A percentile compares a stretch with the other conserved stretches of the same genome.
phyloP scores from a whole-genome alignment of 1,140 invertebrate species.

The Formica selysi region DNA sequence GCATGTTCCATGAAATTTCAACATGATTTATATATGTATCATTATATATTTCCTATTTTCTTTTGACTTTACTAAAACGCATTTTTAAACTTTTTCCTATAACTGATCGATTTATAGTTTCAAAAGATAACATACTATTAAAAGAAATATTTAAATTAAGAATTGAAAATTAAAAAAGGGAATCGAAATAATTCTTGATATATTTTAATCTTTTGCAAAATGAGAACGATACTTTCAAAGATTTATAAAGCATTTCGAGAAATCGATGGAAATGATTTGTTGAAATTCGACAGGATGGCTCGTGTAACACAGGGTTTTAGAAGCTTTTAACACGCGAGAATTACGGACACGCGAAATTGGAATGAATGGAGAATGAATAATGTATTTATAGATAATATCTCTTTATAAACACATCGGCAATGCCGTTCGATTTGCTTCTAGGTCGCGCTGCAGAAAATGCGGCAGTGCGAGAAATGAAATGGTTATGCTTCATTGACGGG shows the following conservation, averaged over 20 bases:
- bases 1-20: slow-evolving; percentile 30
- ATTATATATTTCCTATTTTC: slow-evolving; percentile 4
- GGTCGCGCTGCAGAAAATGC: slow-evolving; percentile 40
- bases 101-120: background rate
- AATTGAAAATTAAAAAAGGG: background rate
- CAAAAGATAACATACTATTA: background rate
- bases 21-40: slow-evolving; percentile 22
- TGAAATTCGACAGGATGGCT: background rate
- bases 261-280: background rate
- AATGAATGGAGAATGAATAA: background rate
- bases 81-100: background rate
- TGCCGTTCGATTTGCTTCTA: background rate
- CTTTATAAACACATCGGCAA: background rate
- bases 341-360: slow-evolving; percentile 27
- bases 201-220: background rate
- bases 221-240: background rate
- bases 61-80: slow-evolving; percentile 2
- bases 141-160: background rate
- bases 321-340: slow-evolving; percentile 16
- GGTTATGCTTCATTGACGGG: slow-evolving; percentile 67
- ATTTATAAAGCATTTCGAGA: background rate
- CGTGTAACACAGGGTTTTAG: background rate
- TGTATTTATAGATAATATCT: slow-evolving; percentile 40
- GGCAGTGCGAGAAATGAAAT: slow-evolving; percentile 46
- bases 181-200: background rate